Conservation (phyloP, 2,113 vertebrate genomes). For the Chionomys nivalis region DNA sequence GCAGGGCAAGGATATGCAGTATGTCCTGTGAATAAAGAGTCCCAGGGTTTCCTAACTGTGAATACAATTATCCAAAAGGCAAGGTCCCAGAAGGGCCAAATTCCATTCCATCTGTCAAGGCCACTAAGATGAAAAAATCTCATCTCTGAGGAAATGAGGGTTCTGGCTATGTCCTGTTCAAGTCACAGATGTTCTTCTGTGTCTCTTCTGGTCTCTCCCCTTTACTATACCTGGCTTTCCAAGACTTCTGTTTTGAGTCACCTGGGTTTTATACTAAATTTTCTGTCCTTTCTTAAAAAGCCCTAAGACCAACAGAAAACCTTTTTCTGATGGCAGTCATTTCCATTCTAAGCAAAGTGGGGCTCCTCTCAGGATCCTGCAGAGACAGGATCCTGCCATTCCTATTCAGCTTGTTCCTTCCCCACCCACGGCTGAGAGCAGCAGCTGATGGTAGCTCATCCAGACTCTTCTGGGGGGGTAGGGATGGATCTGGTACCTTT, state of each 20-base stretch:
- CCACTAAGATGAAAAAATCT: not conserved
- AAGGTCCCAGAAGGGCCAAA: not conserved
- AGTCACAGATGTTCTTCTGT: not conserved
- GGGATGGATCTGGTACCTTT: not conserved
- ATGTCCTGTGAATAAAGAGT: constrained; percentile 20
- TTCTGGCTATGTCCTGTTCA: not conserved
- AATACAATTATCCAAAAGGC: not conserved
- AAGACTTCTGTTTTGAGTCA: not conserved
- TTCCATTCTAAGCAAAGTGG: not conserved
- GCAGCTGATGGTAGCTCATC: not conserved
- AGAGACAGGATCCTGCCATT: not conserved
- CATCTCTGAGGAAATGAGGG: not conserved
- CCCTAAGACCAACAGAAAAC: not conserved
- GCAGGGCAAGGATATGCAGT: constrained; percentile 24
- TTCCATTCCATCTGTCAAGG: not conserved
- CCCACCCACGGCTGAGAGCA: not conserved
- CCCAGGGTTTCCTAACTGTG: not conserved
- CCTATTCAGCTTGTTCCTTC: not conserved
- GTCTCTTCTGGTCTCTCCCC: not conserved
- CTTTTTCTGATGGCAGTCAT: not conserved
- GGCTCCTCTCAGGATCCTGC: not conserved
- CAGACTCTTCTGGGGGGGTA: not conserved
- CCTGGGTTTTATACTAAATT: not conserved
- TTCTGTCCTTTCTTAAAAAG: not conserved
- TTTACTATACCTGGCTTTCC: not conserved